Conservation (phyloP, 64 coral and sea anemone species). For the Porites lutea region DNA sequence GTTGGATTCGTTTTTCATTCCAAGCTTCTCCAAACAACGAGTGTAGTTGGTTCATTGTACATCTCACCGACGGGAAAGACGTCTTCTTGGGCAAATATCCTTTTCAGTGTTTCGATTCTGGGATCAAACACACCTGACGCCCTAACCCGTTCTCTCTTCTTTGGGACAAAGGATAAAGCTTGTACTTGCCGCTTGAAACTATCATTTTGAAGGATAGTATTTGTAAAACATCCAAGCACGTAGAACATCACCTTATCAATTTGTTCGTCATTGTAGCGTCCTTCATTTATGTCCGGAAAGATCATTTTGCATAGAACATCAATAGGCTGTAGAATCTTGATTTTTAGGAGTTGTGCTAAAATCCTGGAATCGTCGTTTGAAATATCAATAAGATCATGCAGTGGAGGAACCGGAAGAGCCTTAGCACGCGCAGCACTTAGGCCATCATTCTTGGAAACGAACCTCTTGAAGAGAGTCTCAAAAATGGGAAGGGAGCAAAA, state of each 20-base stretch:
- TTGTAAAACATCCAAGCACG: conserved; percentile 43
- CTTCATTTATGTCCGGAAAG: conserved; percentile 25
- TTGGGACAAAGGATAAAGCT: conserved; percentile 25
- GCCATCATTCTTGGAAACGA: conserved; percentile 46
- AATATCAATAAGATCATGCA: conserved; percentile 37
- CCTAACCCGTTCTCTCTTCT: background rate
- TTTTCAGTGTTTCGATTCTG: background rate
- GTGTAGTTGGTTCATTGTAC: conserved; percentile 26
- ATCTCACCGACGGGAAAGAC: conserved; percentile 20
- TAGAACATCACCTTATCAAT: conserved; percentile 68
- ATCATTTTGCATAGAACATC: conserved; percentile 29
- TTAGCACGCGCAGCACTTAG: conserved; percentile 16
- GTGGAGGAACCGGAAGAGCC: conserved; percentile 13
- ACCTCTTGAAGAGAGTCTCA: conserved; percentile 33
- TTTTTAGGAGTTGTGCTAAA: conserved; percentile 15
- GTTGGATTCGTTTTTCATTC: conserved; percentile 59
- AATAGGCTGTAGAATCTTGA: conserved; percentile 33
- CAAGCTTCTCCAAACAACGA: conserved; percentile 56
- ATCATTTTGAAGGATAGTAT: background rate
- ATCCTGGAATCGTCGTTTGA: conserved; percentile 22
- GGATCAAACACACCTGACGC: conserved; percentile 78
- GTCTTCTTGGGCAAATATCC: conserved; percentile 63
- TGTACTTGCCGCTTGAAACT: conserved; percentile 22
- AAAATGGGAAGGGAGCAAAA: conserved; percentile 45
- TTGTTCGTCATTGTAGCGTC: conserved; percentile 19